Evolutionary conservation across 2,113 vertebrate genomes (phyloP), one percentile per base, ranked within the genome.

Genomic region (Rostratula benghalensis): DNA sequence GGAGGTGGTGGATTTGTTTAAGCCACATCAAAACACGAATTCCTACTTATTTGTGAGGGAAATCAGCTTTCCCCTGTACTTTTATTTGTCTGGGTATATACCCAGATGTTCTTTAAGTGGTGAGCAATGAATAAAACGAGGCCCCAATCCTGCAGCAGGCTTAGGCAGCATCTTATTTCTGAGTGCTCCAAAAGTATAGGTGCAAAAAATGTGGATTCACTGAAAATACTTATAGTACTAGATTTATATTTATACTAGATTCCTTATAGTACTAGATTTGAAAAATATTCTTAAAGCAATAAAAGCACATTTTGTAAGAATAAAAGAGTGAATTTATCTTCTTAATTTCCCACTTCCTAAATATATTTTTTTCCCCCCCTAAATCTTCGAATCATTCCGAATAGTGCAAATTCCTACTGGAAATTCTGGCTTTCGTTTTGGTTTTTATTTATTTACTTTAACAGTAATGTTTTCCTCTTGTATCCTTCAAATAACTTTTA

Each of bases 401-500:
- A 65, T 69, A 77, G 67, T 88, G 73, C 93, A 97, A 97, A 97
- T 97, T 97, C 96, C 93, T 97, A 80, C 97, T 98, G 97, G 97
- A 98, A 98, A 98, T 97, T 96, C 95, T 97, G 94, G 94, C 97
- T 97, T 95, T 96, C 93, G 39, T 39, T 39, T 97, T 16, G 45
- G 43, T 45, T 45, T 46, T 46, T 46, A 19, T 46, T 46, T 19
- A 21, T 46, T 46, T 21, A 8, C 97, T 97, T 96, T 97, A 95
- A 94, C 69, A 94, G 73, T 80, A 67, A 93, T 96, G 87, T 98
- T 97, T 97, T 97, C 73, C 84, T 98, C 60, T 95, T 96, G 59
- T 96, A 65, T 97, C 92, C 95, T 94, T 96, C 57, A 77, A 96
- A 95, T 97, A 97, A 95, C 94, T 94, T 97, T 45, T n/a, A n/a